Conservation (phyloP, 2,113 vertebrate genomes). For the Lipotes vexillifer region DNA sequence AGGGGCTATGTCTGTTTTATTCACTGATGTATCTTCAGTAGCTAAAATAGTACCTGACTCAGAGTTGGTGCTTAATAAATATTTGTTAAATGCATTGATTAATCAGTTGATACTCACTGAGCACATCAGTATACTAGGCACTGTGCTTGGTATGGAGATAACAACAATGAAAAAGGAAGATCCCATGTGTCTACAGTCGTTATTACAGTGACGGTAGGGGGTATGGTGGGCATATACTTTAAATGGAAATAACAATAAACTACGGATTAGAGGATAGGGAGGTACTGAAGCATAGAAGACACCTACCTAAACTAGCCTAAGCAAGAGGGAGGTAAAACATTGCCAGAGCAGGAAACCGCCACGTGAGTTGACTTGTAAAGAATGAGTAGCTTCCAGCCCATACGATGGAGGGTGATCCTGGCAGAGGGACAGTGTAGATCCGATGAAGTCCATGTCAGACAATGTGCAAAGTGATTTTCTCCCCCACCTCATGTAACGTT, state of each 20-base stretch:
- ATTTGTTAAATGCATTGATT: background rate
- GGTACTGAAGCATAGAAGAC: background rate
- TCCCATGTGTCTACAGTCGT: background rate
- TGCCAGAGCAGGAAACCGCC: background rate
- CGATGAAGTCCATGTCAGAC: rapidly evolving
- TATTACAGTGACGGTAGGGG: background rate
- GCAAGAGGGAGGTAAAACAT: background rate
- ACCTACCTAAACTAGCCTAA: background rate
- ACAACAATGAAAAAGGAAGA: background rate
- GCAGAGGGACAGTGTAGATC: background rate
- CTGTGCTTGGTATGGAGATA: background rate
- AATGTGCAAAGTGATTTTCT: background rate
- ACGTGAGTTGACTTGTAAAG: background rate
- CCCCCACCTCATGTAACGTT: background rate
- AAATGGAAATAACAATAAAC: background rate
- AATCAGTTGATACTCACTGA: background rate
- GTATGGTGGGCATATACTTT: background rate
- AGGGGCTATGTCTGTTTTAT: background rate
- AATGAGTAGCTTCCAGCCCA: background rate
- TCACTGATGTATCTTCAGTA: background rate
- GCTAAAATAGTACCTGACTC: background rate
- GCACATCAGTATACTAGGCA: background rate
- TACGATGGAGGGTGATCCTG: background rate
- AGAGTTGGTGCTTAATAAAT: background rate
- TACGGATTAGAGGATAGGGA: background rate